Evolutionary conservation across 2,113 vertebrate genomes (phyloP).

Genomic region (Ursus arctos): DNA sequence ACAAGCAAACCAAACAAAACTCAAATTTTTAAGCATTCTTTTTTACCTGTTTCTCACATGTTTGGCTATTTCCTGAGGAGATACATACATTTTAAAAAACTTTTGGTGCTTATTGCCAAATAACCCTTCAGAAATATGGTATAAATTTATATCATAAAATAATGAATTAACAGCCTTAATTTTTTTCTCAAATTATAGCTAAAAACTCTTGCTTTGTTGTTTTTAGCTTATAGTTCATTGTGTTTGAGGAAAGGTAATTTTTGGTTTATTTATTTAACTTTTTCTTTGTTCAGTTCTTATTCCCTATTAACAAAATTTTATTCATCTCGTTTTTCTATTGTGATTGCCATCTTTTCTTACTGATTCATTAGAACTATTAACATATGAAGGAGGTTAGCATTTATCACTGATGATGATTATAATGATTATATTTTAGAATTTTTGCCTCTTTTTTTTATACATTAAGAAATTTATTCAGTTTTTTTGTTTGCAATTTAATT

Average conservation of each 20-base stretch:
- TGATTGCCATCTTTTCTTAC: neutral
- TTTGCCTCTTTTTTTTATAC: neutral
- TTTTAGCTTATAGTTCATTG: neutral
- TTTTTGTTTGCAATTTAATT: constrained; percentile 13
- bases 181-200: constrained; percentile 4
- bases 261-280: neutral
- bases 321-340: neutral
- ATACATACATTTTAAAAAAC: neutral
- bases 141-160: neutral
- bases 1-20: neutral
- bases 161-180: neutral
- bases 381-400: neutral
- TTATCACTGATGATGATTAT: neutral
- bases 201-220: neutral
- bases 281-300: constrained; percentile 18
- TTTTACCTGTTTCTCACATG: neutral
- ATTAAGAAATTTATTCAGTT: neutral
- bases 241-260: neutral
- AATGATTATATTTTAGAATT: neutral
- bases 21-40: neutral
- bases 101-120: neutral
- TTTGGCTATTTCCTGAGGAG: neutral
- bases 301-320: neutral
- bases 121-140: neutral
- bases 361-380: neutral